Evolutionary conservation across 2,113 vertebrate species (phyloP).

Genomic region (Origma solitaria): DNA sequence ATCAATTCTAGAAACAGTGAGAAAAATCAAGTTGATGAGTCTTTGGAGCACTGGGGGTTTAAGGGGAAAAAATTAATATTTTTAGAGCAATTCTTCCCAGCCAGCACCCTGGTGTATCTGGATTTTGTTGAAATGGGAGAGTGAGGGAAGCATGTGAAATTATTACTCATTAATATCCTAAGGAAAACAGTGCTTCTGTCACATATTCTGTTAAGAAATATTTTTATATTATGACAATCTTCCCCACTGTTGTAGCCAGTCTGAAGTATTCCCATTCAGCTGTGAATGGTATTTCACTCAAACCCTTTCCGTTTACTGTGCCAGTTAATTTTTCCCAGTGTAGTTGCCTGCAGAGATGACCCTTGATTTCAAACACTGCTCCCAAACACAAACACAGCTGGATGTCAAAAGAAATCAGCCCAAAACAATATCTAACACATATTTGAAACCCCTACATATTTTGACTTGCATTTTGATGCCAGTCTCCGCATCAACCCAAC

Average conservation of each 20-base stretch:
- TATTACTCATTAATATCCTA: not conserved
- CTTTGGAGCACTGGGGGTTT: not conserved
- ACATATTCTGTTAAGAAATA: slow-evolving; percentile 39
- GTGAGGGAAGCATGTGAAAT: not conserved
- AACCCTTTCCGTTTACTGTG: not conserved
- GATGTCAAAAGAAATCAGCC: slow-evolving; percentile 33
- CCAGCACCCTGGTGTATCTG: not conserved
- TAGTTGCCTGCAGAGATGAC: slow-evolving; percentile 41
- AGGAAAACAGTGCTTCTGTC: slow-evolving; percentile 10
- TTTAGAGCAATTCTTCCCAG: not conserved
- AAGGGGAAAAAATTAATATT: slow-evolving; percentile 8
- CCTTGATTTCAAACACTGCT: slow-evolving; percentile 37
- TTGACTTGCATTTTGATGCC: slow-evolving; percentile 49
- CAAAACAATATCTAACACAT: slow-evolving; percentile 28
- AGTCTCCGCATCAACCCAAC: not conserved
- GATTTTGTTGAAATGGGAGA: not conserved
- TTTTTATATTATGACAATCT: slow-evolving; percentile 9
- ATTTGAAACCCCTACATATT: slow-evolving; percentile 8
- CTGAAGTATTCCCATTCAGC: slow-evolving; percentile 1
- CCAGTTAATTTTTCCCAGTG: slow-evolving; percentile 38
- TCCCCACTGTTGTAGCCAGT: not conserved
- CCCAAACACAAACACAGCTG: slow-evolving; percentile 45
- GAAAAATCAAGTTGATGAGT: not conserved
- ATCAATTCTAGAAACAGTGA: not conserved
- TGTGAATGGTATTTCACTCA: slow-evolving; percentile 30